Evolutionary conservation across 1,140 invertebrate species (phyloP).

Genomic region (Heliconius nattereri): DNA sequence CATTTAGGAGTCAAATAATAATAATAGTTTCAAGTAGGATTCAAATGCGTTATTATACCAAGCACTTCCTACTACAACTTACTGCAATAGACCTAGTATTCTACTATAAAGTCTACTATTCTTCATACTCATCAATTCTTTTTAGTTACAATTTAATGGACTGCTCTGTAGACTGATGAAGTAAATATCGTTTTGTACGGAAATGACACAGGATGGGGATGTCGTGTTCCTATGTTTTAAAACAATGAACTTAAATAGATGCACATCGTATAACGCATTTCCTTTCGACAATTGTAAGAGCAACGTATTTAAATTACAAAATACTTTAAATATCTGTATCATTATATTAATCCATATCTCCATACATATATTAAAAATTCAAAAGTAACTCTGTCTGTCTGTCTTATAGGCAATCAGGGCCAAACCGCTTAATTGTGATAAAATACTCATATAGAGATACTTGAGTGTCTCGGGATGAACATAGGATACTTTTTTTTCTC

Average conservation of each 20-base stretch:
- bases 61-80: neutral
- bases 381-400: no score
- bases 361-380: no score
- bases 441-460: no score
- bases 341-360: no score
- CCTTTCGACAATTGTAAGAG: neutral
- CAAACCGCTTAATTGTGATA: no score
- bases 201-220: slow-evolving; percentile 29
- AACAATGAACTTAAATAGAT: slow-evolving; percentile 9
- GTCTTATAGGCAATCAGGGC: no score
- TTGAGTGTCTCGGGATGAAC: no score
- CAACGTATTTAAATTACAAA: neutral
- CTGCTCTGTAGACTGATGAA: slow-evolving; percentile 2
- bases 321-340: no score
- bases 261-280: neutral
- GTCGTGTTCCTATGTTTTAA: slow-evolving; percentile 21
- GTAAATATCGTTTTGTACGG: slow-evolving; percentile 14
- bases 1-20: no score
- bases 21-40: neutral
- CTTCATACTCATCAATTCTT: neutral
- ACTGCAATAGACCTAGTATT: neutral
- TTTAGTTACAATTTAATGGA: neutral
- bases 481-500: no score
- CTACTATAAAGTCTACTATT: neutral
- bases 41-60: neutral